Evolutionary conservation across 2,113 vertebrate species (phyloP).

Genomic region (Jaculus jaculus): DNA sequence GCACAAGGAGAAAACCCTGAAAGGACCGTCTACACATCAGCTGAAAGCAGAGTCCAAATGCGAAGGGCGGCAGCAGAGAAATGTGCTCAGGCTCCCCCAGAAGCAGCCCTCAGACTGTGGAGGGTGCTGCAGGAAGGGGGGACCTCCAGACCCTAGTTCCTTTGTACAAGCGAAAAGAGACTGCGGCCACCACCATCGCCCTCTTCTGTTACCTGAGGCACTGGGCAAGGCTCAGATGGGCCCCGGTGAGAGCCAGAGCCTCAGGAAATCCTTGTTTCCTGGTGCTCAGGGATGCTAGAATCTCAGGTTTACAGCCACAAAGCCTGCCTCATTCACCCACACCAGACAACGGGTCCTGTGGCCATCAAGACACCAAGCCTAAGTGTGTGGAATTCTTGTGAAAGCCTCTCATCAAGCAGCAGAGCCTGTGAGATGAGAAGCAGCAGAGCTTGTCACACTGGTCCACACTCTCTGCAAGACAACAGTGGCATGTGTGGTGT

Average conservation of each 20-base stretch:
- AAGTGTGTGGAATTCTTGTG: neutral
- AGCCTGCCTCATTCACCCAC: fast-evolving
- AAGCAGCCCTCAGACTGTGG: fast-evolving
- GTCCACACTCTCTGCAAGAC: neutral
- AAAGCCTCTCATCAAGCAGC: neutral
- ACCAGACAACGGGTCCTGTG: fast-evolving
- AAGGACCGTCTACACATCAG: neutral
- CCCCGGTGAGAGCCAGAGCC: neutral
- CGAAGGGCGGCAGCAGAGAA: neutral
- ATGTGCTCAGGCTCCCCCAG: neutral
- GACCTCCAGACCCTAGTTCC: neutral
- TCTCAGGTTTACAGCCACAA: neutral
- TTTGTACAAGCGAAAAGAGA: neutral
- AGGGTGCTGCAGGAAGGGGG: too few relatives aligned
- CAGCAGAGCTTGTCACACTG: neutral
- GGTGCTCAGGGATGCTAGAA: neutral
- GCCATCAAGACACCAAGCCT: neutral
- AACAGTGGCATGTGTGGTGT: neutral
- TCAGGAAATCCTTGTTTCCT: neutral
- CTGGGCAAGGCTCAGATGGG: neutral
- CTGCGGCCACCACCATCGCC: neutral
- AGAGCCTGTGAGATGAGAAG: neutral
- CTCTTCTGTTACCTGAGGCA: neutral
- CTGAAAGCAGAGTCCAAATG: neutral
- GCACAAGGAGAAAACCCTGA: neutral